Percentiles rank a stretch among this genome's conserved stretches.
phyloP scores from a whole-genome alignment of 2,888 invertebrate species.

The Lacanobia wlatinum region DNA sequence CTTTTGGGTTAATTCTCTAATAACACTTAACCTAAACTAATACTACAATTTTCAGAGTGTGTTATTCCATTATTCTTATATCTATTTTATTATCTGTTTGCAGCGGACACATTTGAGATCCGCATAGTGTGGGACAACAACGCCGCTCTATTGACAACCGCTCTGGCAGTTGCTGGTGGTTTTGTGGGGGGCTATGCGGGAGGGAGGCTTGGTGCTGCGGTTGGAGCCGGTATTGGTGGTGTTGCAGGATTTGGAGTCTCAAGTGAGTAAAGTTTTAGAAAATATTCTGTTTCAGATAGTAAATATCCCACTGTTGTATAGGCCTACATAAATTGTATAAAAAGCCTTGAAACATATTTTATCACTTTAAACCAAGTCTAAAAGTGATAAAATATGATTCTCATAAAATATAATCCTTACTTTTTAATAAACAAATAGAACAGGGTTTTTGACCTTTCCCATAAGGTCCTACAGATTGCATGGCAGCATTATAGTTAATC shows the following conservation, averaged over 20 bases:
- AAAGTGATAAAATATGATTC: too few relatives aligned
- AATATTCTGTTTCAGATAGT: not conserved
- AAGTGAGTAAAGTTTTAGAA: slow-evolving; percentile 70
- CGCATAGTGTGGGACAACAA: slow-evolving; percentile 80
- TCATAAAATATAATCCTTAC: too few relatives aligned
- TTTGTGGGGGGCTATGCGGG: slow-evolving; percentile 81
- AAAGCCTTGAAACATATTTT: too few relatives aligned
- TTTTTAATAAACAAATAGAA: not conserved
- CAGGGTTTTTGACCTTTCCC: not conserved
- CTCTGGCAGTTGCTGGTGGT: slow-evolving; percentile 78
- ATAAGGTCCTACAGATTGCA: not conserved
- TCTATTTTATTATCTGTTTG: slow-evolving; percentile 4
- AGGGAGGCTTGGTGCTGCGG: slow-evolving; percentile 79
- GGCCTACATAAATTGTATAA: too few relatives aligned
- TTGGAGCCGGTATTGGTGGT: slow-evolving; percentile 82
- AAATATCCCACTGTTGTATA: not conserved
- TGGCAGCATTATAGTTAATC: not conserved
- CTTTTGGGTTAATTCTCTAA: too few relatives aligned
- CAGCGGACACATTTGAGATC: slow-evolving; percentile 82
- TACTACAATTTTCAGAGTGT: too few relatives aligned
- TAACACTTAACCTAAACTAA: too few relatives aligned
- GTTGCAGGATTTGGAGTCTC: slow-evolving; percentile 79
- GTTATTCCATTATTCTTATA: too few relatives aligned
- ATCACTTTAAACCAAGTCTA: too few relatives aligned
- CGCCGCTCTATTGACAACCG: slow-evolving; percentile 75